phyloP scores from a whole-genome alignment of 1,140 invertebrate genomes.

The Drosophila nigromelanica region DNA sequence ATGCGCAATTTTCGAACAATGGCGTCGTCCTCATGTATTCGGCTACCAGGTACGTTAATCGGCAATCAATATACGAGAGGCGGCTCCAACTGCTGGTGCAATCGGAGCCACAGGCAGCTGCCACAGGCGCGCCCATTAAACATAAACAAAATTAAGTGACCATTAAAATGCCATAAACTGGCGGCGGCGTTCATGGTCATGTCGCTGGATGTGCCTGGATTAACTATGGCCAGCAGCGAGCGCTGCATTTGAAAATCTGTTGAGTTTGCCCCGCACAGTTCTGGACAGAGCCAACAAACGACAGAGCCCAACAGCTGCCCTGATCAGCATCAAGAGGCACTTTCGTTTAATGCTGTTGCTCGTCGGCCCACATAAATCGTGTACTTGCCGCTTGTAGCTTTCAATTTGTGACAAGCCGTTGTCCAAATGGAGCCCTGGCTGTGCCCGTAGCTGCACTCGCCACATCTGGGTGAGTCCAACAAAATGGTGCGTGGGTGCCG shows the following conservation, averaged over 20 bases:
- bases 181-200: constrained; percentile 72
- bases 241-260: constrained; percentile 40
- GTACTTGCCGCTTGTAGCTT: constrained; percentile 81
- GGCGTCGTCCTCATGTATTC: constrained; percentile 51
- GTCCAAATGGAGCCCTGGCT: constrained; percentile 37
- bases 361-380: constrained; percentile 77
- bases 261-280: background rate
- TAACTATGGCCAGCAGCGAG: constrained; percentile 25
- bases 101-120: constrained; percentile 47
- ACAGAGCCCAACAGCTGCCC: background rate
- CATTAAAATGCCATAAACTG: constrained; percentile 84
- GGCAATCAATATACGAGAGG: constrained; percentile 73
- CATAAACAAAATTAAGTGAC: constrained; percentile 84
- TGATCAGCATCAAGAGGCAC: constrained; percentile 28
- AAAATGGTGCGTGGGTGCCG: constrained; percentile 69
- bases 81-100: constrained; percentile 1
- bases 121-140: constrained; percentile 78
- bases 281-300: background rate
- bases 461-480: constrained; percentile 21
- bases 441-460: background rate
- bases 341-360: constrained; percentile 48
- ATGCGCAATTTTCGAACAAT: constrained; percentile 77
- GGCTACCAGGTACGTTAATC: constrained; percentile 68
- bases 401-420: constrained; percentile 74
- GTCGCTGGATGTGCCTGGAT: constrained; percentile 56